Conservation (phyloP, 2,888 invertebrate genomes). For the Crepidodera aurea region DNA sequence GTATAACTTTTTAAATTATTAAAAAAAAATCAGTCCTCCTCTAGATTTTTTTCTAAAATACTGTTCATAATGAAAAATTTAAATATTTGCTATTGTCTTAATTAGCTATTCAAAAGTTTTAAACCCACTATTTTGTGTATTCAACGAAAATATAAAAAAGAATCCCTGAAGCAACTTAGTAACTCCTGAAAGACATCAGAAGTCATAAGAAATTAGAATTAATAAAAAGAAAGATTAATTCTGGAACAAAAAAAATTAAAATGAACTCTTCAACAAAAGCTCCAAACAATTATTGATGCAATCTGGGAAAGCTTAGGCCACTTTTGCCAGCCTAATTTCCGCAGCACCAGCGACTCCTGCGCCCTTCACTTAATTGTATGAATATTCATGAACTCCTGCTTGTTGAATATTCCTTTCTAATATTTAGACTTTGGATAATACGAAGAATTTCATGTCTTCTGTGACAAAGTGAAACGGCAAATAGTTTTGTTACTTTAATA, state of each 20-base stretch:
- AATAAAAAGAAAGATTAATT: constrained; percentile 9
- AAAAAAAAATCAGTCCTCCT: too few relatives aligned
- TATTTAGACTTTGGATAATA: constrained; percentile 37
- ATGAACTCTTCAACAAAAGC: constrained; percentile 16
- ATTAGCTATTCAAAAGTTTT: too few relatives aligned
- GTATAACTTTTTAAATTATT: too few relatives aligned
- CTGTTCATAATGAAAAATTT: too few relatives aligned
- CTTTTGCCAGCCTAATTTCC: constrained; percentile 46
- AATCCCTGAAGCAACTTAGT: neutral
- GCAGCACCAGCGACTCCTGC: constrained; percentile 36
- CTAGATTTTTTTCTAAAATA: too few relatives aligned
- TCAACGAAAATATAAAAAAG: neutral
- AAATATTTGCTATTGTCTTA: too few relatives aligned
- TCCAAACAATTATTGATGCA: constrained; percentile 45
- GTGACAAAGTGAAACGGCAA: neutral
- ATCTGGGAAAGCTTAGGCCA: constrained; percentile 45
- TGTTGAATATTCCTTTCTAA: constrained; percentile 54
- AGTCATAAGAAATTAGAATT: constrained; percentile 10
- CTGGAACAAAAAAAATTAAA: neutral
- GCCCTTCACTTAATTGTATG: constrained; percentile 55
- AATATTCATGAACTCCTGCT: constrained; percentile 54
- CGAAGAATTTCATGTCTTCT: constrained; percentile 1
- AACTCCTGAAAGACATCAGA: neutral
- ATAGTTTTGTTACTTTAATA: neutral
- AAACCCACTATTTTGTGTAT: too few relatives aligned